Percentiles rank a stretch among this genome's conserved stretches.
These are phyloP conservation scores for Mastomys coucha DNA, from an alignment of 2,113 vertebrate genomes.

Conservation along the genomic window DNA sequence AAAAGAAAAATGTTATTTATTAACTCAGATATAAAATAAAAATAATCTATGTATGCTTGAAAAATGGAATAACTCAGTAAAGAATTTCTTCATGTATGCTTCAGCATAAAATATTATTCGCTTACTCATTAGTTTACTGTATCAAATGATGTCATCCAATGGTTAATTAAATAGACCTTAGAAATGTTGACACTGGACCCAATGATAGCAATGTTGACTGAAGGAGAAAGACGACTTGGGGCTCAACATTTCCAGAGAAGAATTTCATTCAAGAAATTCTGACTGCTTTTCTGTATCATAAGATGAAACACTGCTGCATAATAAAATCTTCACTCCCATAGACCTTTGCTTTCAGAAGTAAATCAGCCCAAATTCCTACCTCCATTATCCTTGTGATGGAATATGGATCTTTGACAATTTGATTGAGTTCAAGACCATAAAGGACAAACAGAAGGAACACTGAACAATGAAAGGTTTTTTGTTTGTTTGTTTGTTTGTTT, in stretches of 20 bases:
- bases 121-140: neutral
- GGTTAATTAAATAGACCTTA: neutral
- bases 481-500: no score
- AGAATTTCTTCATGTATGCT: neutral
- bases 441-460: conserved; percentile 38
- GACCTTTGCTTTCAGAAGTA: conserved; percentile 53
- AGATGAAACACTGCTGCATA: neutral
- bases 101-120: neutral
- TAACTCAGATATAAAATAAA: conserved; percentile 6
- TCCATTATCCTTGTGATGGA: conserved; percentile 41
- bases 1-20: neutral
- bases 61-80: conserved; percentile 15
- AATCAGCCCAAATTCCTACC: conserved; percentile 49
- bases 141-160: conserved; percentile 25
- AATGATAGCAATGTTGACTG: neutral
- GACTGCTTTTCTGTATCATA: neutral
- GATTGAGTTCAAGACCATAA: conserved; percentile 47
- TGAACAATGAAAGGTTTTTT: conserved; percentile 49
- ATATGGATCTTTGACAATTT: conserved; percentile 62
- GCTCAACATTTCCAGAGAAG: conserved; percentile 33
- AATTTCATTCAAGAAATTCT: conserved; percentile 48
- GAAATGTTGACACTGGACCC: neutral
- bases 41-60: neutral
- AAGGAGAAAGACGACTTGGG: neutral
- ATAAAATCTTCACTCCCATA: neutral